Conservation (phyloP, 2,113 vertebrate genomes). For the Bungarus multicinctus region DNA sequence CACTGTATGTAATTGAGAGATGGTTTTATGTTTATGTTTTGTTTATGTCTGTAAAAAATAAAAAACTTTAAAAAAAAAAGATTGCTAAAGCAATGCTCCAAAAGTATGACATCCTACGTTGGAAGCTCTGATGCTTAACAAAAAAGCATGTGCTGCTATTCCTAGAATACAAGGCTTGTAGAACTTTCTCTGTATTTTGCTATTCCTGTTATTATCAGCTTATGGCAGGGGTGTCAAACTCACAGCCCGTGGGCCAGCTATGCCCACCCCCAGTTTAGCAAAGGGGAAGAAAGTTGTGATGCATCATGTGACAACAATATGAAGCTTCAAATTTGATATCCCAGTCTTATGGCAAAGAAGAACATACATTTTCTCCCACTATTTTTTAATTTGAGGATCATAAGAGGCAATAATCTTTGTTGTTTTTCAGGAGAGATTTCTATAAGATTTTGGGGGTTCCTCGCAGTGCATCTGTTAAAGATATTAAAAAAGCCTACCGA, state of each 20-base stretch:
- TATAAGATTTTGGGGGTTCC: constrained; percentile 95
- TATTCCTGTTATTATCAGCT: neutral
- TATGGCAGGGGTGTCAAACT: neutral
- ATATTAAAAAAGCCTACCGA: constrained; percentile 98
- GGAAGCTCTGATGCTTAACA: neutral
- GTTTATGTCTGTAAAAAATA: too few species aligned
- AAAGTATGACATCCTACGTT: neutral
- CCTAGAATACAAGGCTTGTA: neutral
- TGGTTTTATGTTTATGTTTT: too few species aligned
- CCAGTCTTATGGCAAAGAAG: neutral
- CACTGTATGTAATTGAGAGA: too few species aligned
- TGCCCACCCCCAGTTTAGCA: too few species aligned
- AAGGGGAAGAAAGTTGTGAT: too few species aligned
- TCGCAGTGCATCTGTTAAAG: constrained; percentile 86
- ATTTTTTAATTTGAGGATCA: neutral
- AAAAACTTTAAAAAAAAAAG: too few species aligned
- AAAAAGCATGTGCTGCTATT: neutral
- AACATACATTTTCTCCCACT: neutral
- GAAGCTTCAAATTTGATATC: too few species aligned
- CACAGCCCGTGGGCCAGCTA: too few species aligned
- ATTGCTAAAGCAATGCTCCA: too few species aligned
- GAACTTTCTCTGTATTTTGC: neutral
- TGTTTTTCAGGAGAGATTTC: constrained; percentile 84
- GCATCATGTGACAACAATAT: too few species aligned
- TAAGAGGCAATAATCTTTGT: neutral